phyloP scores from a whole-genome alignment of 2,797 vertebrate species.

The Mionectes olivaceus region DNA sequence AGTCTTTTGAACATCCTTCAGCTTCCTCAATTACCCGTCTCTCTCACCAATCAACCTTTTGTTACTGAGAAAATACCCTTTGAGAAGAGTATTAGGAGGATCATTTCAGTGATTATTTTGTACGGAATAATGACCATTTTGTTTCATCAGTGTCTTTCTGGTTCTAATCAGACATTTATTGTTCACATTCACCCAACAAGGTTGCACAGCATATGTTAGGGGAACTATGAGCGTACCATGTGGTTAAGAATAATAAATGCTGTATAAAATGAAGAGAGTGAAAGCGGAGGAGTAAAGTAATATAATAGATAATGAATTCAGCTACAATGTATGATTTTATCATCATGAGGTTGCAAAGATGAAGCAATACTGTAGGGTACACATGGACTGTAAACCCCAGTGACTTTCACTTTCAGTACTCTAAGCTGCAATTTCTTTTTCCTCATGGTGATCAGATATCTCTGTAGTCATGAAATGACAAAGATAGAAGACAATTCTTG shows the following conservation, averaged over 20 bases:
- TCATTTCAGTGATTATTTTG: slow-evolving; percentile 30
- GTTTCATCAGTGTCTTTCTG: slow-evolving; percentile 49
- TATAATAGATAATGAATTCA: slow-evolving; percentile 16
- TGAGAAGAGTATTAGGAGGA: not conserved
- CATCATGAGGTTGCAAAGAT: not conserved
- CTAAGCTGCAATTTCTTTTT: not conserved
- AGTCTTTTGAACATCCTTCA: not conserved
- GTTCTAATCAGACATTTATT: slow-evolving; percentile 46
- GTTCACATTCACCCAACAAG: slow-evolving; percentile 9
- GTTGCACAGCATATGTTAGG: slow-evolving; percentile 13
- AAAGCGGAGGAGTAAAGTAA: slow-evolving; percentile 46
- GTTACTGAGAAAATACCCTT: slow-evolving; percentile 1
- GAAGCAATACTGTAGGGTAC: not conserved
- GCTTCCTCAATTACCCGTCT: not conserved
- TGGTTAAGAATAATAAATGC: not conserved
- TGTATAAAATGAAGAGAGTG: not conserved
- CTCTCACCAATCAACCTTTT: not conserved
- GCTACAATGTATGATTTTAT: slow-evolving; percentile 9
- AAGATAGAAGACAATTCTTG: not conserved
- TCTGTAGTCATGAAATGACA: not conserved
- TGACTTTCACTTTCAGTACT: not conserved
- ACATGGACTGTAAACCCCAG: not conserved
- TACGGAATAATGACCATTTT: slow-evolving; percentile 42
- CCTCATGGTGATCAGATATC: not conserved
- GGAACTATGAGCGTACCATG: slow-evolving; percentile 10